phyloP scores from a whole-genome alignment of 2,888 invertebrate species.

The Cephus runcator region DNA sequence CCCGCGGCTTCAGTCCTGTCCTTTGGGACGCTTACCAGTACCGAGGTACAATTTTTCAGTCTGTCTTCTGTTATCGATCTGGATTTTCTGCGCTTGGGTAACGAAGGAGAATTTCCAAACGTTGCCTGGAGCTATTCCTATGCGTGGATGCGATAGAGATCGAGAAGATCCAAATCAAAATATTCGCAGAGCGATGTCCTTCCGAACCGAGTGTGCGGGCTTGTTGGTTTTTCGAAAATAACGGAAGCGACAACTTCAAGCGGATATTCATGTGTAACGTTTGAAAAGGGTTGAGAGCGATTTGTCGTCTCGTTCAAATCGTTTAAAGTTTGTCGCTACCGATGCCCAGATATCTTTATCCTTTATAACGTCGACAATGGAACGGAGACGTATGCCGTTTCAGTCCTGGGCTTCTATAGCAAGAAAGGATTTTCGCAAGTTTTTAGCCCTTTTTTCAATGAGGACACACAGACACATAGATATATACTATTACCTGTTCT shows the following conservation, averaged over 20 bases:
- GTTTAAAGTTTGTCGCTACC: constrained; percentile 30
- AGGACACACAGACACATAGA: not conserved
- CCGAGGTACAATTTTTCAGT: not conserved
- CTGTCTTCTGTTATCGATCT: not conserved
- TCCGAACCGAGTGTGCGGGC: not conserved
- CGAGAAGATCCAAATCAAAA: not conserved
- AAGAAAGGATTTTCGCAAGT: constrained; percentile 48
- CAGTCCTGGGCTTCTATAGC: constrained; percentile 19
- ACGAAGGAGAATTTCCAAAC: not conserved
- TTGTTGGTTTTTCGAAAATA: not conserved
- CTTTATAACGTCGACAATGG: constrained; percentile 7
- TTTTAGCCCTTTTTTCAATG: constrained; percentile 4
- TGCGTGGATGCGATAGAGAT: not conserved
- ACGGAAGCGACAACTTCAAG: not conserved
- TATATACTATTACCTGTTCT: constrained; percentile 12
- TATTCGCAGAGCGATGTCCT: not conserved
- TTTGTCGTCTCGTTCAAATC: not conserved
- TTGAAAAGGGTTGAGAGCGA: not conserved
- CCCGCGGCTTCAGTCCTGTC: not conserved
- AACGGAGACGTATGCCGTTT: constrained; percentile 15
- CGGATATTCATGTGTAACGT: not conserved
- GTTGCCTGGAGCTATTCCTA: not conserved
- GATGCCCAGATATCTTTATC: constrained; percentile 29
- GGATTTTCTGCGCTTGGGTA: not conserved
- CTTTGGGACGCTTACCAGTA: not conserved